These are phyloP conservation scores for Micrasema minimum DNA, from an alignment of 1,140 invertebrate genomes.

Conservation along the genomic window DNA sequence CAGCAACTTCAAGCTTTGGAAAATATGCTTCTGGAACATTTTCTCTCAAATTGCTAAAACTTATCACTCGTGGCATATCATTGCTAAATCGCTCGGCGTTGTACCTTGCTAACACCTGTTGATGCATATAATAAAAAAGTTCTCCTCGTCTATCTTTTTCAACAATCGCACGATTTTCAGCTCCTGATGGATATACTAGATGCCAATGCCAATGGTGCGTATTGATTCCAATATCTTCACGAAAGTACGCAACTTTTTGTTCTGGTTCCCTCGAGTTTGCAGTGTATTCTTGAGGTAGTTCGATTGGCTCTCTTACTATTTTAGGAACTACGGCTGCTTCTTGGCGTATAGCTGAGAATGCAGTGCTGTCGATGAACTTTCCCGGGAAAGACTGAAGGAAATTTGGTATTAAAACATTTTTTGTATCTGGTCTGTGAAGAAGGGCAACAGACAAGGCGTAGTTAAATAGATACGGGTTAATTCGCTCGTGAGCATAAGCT, in stretches of 20 bases:
- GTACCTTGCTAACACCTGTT: conserved; percentile 73
- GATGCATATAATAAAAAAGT: conserved; percentile 69
- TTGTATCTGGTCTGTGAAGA: conserved; percentile 68
- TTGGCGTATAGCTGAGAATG: background rate
- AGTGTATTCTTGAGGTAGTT: background rate
- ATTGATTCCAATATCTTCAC: conserved; percentile 78
- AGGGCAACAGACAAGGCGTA: conserved; percentile 80
- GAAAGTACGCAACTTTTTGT: conserved; percentile 75
- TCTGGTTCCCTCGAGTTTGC: conserved; percentile 57
- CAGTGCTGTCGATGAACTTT: conserved; percentile 1
- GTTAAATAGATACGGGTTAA: conserved; percentile 82
- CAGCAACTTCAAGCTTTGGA: conserved; percentile 75
- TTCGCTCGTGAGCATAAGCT: conserved; percentile 76
- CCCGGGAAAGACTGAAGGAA: conserved; percentile 2
- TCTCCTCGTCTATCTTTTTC: conserved; percentile 73
- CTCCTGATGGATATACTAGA: conserved; percentile 75
- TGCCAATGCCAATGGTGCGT: conserved; percentile 72
- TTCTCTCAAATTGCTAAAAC: conserved; percentile 56
- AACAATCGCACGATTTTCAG: conserved; percentile 68
- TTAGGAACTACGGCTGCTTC: background rate
- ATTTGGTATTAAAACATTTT: background rate
- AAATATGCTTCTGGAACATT: conserved; percentile 59
- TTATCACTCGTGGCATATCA: conserved; percentile 69
- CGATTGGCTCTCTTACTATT: background rate
- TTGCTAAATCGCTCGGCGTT: conserved; percentile 74